Evolutionary conservation across 1,140 invertebrate genomes (phyloP), one percentile per base, ranked within the genome.

Genomic region (Brachionus rotundiformis): DNA sequence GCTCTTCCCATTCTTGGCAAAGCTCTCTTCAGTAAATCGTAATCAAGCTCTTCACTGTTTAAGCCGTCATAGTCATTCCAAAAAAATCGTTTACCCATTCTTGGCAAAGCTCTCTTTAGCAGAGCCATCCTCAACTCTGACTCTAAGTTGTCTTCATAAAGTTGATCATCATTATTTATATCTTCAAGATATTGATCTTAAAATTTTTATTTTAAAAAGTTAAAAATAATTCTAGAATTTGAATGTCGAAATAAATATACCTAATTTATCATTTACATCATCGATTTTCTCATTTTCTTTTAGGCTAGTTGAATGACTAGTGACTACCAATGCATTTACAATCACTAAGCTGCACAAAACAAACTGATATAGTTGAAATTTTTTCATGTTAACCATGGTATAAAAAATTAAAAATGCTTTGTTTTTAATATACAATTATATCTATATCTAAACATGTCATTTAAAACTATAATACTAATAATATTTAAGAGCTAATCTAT

Each of bases 1-100:
- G 76, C 59, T 79, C 76, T 23, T 19, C 76, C 76, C 27, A 79
- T 36, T 59, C 76, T 79, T 16, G 76, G 76, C 47, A 79, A 25
- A n/a, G 76, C 47, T 59, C 76, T 44, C 16, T 79, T 79, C 29
- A 59, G 13, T 25, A 36, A 11, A 59, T 59, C 29, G 36, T 44
- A 73, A 23, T 73, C 68, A 44, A 25, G 16, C n/a, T 73, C 68
- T 44, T 73, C 68, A 25, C 68, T 44, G 29, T 27, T 44, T 19
- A 31, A 11, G 8, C 19, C 10, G 19, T 31, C 76, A 41, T 79
- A 59, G 31, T 79, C 76, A 3, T 79, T 47, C 47, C 31, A 79
- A 59, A 23, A 73, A 27, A 36, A 36, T 25, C 68, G 33, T 47
- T 73, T 73, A 4, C 76, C 76, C 76, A 79, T 79, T 59, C 76